phyloP scores from a whole-genome alignment of 1,140 invertebrate genomes.

The Aphelenchoides fujianensis region DNA sequence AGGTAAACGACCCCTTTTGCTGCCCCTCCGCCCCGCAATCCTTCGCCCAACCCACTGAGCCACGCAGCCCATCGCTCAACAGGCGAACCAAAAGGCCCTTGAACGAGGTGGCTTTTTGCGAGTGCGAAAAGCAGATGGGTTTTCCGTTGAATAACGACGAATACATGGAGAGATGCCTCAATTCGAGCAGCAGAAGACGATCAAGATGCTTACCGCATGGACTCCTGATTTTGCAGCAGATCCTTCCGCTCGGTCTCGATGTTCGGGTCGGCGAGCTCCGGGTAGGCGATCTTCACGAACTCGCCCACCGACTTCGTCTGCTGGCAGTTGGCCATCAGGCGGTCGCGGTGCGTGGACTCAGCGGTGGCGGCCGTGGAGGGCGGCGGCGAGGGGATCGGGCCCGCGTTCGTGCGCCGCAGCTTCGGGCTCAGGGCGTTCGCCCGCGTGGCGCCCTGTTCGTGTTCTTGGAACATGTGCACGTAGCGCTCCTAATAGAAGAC shows the following conservation, averaged over 20 bases:
- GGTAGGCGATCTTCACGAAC: conserved; percentile 75
- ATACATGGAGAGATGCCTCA: too few relatives aligned
- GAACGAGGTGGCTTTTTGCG: too few relatives aligned
- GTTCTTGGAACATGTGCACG: conserved; percentile 35
- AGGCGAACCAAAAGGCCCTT: too few relatives aligned
- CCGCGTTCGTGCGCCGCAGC: conserved; percentile 15
- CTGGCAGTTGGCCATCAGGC: conserved; percentile 19
- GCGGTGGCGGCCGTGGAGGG: neutral
- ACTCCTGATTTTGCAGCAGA: conserved; percentile 67
- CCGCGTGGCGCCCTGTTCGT: conserved; percentile 26
- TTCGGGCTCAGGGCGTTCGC: conserved; percentile 27
- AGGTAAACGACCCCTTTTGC: too few relatives aligned
- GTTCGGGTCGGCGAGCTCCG: conserved; percentile 68
- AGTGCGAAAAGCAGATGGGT: too few relatives aligned
- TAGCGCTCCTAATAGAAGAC: conserved; percentile 30
- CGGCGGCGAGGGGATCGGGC: neutral
- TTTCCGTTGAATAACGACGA: too few relatives aligned
- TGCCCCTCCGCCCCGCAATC: too few relatives aligned
- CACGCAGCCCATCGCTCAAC: too few relatives aligned
- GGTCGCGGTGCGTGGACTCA: neutral
- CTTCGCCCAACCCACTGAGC: too few relatives aligned
- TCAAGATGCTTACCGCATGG: conserved; percentile 30
- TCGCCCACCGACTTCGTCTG: conserved; percentile 68
- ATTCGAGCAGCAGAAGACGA: too few relatives aligned
- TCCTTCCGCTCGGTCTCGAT: conserved; percentile 69